Evolutionary conservation across 2,797 vertebrate genomes (phyloP), one percentile per base, ranked within the genome.

Genomic region (Ctenopoma multispine): DNA sequence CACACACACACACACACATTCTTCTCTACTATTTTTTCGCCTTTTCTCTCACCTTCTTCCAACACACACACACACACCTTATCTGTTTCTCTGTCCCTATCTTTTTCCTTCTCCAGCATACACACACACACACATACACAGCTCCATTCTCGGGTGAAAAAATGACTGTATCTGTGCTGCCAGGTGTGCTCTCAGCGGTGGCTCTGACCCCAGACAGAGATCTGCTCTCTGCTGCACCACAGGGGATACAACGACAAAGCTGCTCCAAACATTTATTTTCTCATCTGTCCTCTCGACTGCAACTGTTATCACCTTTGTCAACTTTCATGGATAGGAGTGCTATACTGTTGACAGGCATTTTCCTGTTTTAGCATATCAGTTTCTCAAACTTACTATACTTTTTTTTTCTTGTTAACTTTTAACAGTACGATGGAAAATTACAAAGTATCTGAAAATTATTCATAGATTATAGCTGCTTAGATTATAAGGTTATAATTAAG

Each of bases 161-260:
- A 74, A 76, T 76, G 74, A 79, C 55, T 79, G 79, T 83, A 86
- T 87, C 73, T 85, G 71, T 51, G 72, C 69, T 77, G 81, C 87
- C 90, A 90, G 89, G 85, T 92, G 90, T 85, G 85, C 73, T 88
- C 86, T 86, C 90, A 83, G 88, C 79, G 53, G 91, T 82, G 83
- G 76, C 78, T 80, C 27, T 87, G 87, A 90, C 91, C 86, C 72
- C 80, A 83, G 83, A 91, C 87, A 69, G 80, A 79, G 87, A 85
- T 85, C 73, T 79, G 81, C 81, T 86, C 71, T 82, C 71, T 79
- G 60, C 75, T 49, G 60, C 86, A 0, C 90, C 69, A 61, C 57
- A 12, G 86, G 85, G 81, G 69, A 87, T 75, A 80, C 83, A 80
- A 74, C 53, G 70, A 83, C 58, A 83, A 79, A 84, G 69, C 75